These are phyloP conservation scores for Tryphoninae sp. DNA, from an alignment of 2,888 invertebrate genomes.

Conservation along the genomic window DNA sequence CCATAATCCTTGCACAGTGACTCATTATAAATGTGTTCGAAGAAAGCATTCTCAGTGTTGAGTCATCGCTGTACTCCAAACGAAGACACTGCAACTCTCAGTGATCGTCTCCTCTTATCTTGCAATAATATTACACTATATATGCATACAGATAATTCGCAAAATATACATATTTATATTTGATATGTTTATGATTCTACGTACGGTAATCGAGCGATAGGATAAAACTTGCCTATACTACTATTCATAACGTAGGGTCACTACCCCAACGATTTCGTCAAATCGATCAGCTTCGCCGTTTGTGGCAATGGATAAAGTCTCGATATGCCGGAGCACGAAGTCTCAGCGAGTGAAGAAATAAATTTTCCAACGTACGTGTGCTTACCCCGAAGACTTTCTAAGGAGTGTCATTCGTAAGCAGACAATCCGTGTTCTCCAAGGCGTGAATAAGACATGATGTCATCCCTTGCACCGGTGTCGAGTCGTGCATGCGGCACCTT, in stretches of 20 bases:
- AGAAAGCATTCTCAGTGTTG: conserved; percentile 52
- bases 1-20: conserved; percentile 30
- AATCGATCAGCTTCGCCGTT: conserved; percentile 6
- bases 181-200: not conserved
- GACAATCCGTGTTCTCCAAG: conserved; percentile 62
- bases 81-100: conserved; percentile 25
- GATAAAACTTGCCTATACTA: no score
- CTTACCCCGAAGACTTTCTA: conserved; percentile 74
- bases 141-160: not conserved
- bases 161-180: not conserved
- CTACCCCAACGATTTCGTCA: not conserved
- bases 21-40: conserved; percentile 47
- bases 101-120: conserved; percentile 40
- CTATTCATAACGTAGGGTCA: not conserved
- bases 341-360: conserved; percentile 36
- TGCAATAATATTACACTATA: conserved; percentile 12
- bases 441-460: conserved; percentile 76
- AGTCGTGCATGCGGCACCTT: conserved; percentile 71
- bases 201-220: not conserved
- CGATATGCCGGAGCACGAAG: conserved; percentile 3
- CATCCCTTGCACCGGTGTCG: conserved; percentile 62
- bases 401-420: conserved; percentile 73
- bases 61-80: conserved; percentile 39
- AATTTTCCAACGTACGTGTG: conserved; percentile 63
- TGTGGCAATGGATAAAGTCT: not conserved